Evolutionary conservation across 1,140 invertebrate species (phyloP), one percentile per base, ranked within the genome.

Genomic region (Musca domestica): DNA sequence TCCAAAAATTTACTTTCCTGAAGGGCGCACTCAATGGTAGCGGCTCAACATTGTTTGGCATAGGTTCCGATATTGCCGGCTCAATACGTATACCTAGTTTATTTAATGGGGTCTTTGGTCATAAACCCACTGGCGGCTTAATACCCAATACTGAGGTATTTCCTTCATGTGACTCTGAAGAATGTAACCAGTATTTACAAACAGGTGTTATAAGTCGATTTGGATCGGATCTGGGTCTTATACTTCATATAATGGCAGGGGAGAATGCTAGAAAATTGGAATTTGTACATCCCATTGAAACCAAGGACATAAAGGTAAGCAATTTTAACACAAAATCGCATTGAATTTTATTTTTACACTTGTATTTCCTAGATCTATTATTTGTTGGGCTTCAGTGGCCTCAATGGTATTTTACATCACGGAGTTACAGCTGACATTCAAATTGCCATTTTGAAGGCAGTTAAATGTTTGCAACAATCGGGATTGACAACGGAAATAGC

Each of bases 91-190:
- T 97, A 72, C 95, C 95, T 1, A 86, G 91, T 10, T 85, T 91
- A 46, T 95, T 92, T 75, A 93, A 90, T 82, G 95, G 95, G 19
- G 83, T 96, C 27, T 96, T 93, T 77, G 93, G 94, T 23, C 92
- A 95, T 78, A 96, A 95, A 76, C 89, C 93, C 17, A 90, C 92
- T 1, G 84, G 76, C 83, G 87, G 85, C 46, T 76, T 87, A 25
- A 76, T 88, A 23, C 74, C 88, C 0, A 80, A 83, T 2, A 76
- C 83, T 2, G 88, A 88, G 0, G 88, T 90, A 74, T 85, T 85
- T 65, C 89, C 89, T 6, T 74, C 74, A 2, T 73, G 82, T 0
- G 73, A 73, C 0, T 86, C 89, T 66, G 68, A 78, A 17, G 74
- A 77, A 0, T 88, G 85, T 72, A 66, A 76, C 0, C 77, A 83